Base-by-base conservation (phyloP, 2,888 invertebrate species). In the Linyphia triangularis region DNA sequence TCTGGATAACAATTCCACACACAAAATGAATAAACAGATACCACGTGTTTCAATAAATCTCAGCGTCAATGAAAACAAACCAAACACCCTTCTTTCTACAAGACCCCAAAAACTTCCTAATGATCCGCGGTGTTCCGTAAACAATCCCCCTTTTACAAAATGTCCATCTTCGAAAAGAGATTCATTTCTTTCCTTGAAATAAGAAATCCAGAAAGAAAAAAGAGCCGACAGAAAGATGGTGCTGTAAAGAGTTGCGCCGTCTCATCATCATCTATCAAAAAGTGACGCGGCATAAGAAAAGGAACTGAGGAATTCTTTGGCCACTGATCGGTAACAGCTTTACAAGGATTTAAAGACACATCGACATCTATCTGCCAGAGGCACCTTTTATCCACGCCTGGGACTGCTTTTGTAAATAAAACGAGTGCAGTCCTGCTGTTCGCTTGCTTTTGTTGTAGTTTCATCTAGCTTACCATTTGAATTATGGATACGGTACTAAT, bases 281-380 rank as follows among this genome's bases (percentile, higher is more conserved):
- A 67, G 73, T 88, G 86, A 88, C 86, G 72, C 40, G 63, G 24
- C 65, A 67, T 59, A 13, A 81, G 59, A 81, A 67, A 81, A 67
- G 43, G 81, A 72, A 88, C 79, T 73, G 30, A 51, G 5, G 75
- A 65, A 83, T 77, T 77, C 88, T 72, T 88, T 22, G 63, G 57
- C 57, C 77, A 69, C 69, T 78, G 82, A 88, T 83, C 88, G 70
- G 88, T 83, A 88, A 88, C 86, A 88, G 86, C 86, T 88, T 88
- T 88, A 75, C 67, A 61, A 57, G 81, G 86, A 88, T 88, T 88
- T 81, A 81, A 88, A 79, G 73, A 79, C 85, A 73, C 72, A 86
- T 86, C 73, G 85, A 81, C 70, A 63, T 30, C 72, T 72, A 79
- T 86, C 79, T 79, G 61, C 63, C 19, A 69, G 28, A 77, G 69